Conservation (phyloP, 37 sponge, comb jelly and placozoan species). For the Ephydatia muelleri region DNA sequence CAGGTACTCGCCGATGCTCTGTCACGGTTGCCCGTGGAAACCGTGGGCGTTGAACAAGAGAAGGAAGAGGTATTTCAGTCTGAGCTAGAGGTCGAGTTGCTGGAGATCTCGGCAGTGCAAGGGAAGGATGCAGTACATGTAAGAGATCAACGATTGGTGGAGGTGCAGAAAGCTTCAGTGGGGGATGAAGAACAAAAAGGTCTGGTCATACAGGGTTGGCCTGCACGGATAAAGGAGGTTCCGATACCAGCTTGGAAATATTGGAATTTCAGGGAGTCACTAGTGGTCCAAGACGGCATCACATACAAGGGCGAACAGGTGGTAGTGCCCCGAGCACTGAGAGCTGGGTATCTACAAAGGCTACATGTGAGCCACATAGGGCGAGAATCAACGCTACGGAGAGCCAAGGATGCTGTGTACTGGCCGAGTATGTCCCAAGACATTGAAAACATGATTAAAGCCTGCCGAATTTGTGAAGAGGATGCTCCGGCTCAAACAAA, state of each 20-base stretch:
- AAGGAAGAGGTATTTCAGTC: background rate
- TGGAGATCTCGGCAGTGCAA: background rate
- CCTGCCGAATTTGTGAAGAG: slow-evolving; percentile 6
- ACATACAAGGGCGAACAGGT: background rate
- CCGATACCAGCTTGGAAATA: background rate
- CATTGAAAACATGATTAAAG: slow-evolving; percentile 15
- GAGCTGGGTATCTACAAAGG: background rate
- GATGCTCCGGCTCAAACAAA: background rate
- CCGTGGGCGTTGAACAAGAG: background rate
- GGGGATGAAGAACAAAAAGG: background rate
- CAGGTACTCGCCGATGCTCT: background rate
- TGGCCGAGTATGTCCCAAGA: slow-evolving; percentile 27
- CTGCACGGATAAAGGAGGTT: background rate
- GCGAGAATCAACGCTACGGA: background rate
- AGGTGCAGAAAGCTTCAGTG: background rate
- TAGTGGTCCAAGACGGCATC: background rate
- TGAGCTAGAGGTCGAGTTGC: background rate
- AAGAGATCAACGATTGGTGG: background rate
- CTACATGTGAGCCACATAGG: background rate
- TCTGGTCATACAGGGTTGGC: background rate
- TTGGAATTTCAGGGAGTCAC: background rate
- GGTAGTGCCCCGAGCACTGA: background rate
- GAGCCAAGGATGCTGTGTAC: slow-evolving; percentile 14
- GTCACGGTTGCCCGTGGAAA: background rate
- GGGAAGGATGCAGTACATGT: background rate